Evolutionary conservation across 2,888 invertebrate species (phyloP).

Genomic region (Cheilosia variabilis): DNA sequence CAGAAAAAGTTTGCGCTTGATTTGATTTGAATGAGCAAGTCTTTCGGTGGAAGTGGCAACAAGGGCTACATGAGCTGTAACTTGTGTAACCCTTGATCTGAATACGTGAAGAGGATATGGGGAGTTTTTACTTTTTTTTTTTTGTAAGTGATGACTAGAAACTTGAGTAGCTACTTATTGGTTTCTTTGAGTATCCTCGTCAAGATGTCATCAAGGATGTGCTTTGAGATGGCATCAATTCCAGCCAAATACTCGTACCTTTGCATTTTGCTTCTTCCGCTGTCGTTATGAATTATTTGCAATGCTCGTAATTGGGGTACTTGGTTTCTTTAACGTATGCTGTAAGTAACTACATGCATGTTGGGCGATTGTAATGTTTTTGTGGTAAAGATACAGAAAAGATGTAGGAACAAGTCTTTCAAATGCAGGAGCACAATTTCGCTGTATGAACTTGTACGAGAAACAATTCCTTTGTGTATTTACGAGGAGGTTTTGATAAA

Average conservation of each 20-base stretch:
- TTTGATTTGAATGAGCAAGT: constrained; percentile 71
- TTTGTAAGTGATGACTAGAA: constrained; percentile 44
- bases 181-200: constrained; percentile 47
- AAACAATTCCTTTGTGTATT: too few relatives aligned
- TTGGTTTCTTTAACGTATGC: too few relatives aligned
- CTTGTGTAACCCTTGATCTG: constrained; percentile 68
- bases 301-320: neutral
- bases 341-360: too few relatives aligned
- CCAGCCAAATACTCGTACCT: neutral
- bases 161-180: constrained; percentile 42
- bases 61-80: constrained; percentile 65
- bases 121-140: neutral
- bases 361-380: too few relatives aligned
- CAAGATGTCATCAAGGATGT: constrained; percentile 63
- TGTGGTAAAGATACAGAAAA: too few relatives aligned
- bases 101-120: constrained; percentile 54
- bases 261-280: constrained; percentile 2
- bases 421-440: too few relatives aligned
- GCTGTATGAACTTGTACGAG: too few relatives aligned
- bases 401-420: too few relatives aligned
- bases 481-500: too few relatives aligned
- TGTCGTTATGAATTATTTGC: constrained; percentile 10
- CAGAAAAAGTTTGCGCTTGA: constrained; percentile 71
- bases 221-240: constrained; percentile 31
- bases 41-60: constrained; percentile 65